Conservation (phyloP, 1,140 invertebrate species). For the Nephotettix cincticeps region DNA sequence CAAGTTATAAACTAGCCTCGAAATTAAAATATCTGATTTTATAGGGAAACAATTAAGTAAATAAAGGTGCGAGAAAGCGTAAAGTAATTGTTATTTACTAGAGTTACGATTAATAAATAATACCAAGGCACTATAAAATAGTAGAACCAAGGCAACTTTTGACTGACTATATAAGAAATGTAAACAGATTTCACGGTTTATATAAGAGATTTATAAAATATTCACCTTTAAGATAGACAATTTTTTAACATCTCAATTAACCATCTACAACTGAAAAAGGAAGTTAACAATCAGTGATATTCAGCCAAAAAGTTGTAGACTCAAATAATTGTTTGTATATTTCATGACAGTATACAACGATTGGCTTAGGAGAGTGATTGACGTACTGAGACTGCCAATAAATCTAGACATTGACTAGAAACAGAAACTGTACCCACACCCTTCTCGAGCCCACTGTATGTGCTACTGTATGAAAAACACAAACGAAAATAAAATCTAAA, state of each 20-base stretch:
- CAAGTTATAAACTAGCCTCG: not conserved
- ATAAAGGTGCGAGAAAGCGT: not conserved
- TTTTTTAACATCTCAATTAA: not conserved
- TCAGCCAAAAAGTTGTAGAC: not conserved
- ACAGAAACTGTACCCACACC: not conserved
- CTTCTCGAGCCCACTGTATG: not conserved
- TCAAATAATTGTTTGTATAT: no score
- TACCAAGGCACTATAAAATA: conserved; percentile 10
- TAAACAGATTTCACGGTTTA: not conserved
- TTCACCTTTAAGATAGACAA: not conserved
- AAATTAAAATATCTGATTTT: not conserved
- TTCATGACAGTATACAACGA: no score
- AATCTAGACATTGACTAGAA: no score
- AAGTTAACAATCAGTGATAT: not conserved
- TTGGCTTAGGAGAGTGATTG: no score
- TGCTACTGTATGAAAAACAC: not conserved
- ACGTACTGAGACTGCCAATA: no score
- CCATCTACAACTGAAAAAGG: not conserved
- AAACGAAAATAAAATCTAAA: not conserved
- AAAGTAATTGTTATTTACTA: not conserved
- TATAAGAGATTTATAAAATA: not conserved
- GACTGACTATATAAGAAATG: not conserved
- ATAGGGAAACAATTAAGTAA: no score
- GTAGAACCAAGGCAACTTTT: not conserved
- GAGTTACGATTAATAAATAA: not conserved